phyloP scores from a whole-genome alignment of 2,888 invertebrate species.

The Meliscaeva auricollis region DNA sequence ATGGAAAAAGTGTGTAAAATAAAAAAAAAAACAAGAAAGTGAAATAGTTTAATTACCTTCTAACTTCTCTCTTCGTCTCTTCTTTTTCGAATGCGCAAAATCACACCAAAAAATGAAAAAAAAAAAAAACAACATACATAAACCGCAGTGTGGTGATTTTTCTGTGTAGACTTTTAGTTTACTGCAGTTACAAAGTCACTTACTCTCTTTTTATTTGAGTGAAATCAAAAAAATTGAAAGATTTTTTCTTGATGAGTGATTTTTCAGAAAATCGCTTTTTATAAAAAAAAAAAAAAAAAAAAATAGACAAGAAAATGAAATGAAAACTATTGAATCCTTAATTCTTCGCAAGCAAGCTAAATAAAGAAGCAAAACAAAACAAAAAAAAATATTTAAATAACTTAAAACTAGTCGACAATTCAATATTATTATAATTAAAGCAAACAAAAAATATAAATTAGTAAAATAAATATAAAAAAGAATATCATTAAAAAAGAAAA shows the following conservation, averaged over 20 bases:
- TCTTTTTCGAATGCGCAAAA: constrained; percentile 68
- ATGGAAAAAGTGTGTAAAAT: constrained; percentile 57
- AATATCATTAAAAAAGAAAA: constrained; percentile 66
- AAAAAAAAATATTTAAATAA: constrained; percentile 67
- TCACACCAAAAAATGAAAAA: constrained; percentile 14
- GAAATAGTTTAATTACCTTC: constrained; percentile 58
- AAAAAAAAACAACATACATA: background rate
- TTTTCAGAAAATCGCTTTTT: constrained; percentile 35
- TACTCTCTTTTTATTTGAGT: constrained; percentile 22
- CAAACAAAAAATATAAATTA: constrained; percentile 65
- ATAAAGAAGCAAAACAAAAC: constrained; percentile 42
- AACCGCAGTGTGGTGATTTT: constrained; percentile 42
- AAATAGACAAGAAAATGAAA: constrained; percentile 17
- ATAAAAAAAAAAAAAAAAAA: constrained; percentile 19
- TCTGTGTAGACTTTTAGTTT: constrained; percentile 61
- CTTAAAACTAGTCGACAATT: constrained; percentile 75
- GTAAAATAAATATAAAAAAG: constrained; percentile 76
- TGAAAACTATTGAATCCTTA: constrained; percentile 32
- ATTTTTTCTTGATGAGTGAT: constrained; percentile 38
- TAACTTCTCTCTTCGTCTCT: constrained; percentile 57
- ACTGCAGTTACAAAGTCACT: constrained; percentile 55
- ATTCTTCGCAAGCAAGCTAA: constrained; percentile 48
- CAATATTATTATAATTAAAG: constrained; percentile 71
- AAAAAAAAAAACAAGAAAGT: too few relatives aligned
- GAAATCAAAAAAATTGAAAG: constrained; percentile 18